phyloP scores from a whole-genome alignment of 2,797 vertebrate genomes.

The Sebastolobus altivelis region DNA sequence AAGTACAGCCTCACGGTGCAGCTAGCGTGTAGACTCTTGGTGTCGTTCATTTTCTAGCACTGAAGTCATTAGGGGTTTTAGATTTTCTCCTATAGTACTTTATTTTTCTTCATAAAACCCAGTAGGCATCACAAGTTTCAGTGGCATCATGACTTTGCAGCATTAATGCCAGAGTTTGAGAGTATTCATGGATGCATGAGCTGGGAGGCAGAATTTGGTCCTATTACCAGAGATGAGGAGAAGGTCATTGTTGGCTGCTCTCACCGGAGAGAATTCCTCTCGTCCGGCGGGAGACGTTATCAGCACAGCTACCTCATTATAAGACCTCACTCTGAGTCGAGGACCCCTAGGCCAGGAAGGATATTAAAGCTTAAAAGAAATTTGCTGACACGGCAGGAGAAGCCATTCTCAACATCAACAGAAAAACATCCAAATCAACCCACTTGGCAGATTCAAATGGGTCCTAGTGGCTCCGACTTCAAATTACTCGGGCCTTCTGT shows the following conservation, averaged over 20 bases:
- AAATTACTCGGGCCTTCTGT: not conserved
- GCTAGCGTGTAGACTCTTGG: not conserved
- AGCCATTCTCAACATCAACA: slow-evolving; percentile 47
- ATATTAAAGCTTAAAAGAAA: slow-evolving; percentile 74
- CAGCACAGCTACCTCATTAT: slow-evolving; percentile 58
- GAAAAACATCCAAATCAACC: slow-evolving; percentile 48
- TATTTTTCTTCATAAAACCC: not conserved
- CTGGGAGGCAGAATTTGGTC: slow-evolving; percentile 31
- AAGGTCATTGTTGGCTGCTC: slow-evolving; percentile 52
- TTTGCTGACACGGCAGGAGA: slow-evolving; percentile 61
- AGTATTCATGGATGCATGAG: slow-evolving; percentile 34
- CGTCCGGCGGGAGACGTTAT: slow-evolving; percentile 45
- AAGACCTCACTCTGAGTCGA: slow-evolving; percentile 41
- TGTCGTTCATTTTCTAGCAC: not conserved
- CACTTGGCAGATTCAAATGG: slow-evolving; percentile 26
- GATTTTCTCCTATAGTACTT: not conserved
- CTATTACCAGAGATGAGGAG: slow-evolving; percentile 45
- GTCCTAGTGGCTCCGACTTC: slow-evolving; percentile 14
- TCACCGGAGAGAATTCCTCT: slow-evolving; percentile 39
- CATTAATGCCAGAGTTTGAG: slow-evolving; percentile 18
- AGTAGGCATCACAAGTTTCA: slow-evolving; percentile 6
- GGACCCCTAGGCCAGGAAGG: slow-evolving; percentile 48
- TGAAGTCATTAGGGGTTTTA: not conserved
- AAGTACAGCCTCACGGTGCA: not conserved
- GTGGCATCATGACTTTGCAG: slow-evolving; percentile 23